Evolutionary conservation across 1,140 invertebrate species (phyloP).

Genomic region (Drosophila asahinai): DNA sequence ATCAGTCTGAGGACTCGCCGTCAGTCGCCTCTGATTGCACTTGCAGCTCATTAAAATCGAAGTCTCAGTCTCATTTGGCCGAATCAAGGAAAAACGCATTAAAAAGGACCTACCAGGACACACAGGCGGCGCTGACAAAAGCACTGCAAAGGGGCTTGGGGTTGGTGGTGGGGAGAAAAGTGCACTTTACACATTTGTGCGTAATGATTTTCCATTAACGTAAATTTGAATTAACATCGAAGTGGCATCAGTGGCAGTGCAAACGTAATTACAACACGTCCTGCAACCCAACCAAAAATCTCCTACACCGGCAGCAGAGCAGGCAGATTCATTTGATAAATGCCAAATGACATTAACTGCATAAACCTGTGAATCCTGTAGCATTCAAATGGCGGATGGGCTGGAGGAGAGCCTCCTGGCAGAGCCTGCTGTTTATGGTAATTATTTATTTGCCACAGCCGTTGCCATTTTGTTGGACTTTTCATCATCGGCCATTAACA

Average conservation of each 20-base stretch:
- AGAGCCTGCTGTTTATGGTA: slow-evolving; percentile 78
- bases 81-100: slow-evolving; percentile 68
- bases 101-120: slow-evolving; percentile 59
- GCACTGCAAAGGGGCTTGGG: slow-evolving; percentile 14
- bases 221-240: slow-evolving; percentile 82
- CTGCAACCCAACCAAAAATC: slow-evolving; percentile 39
- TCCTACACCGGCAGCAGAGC: slow-evolving; percentile 5
- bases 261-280: slow-evolving; percentile 72
- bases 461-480: slow-evolving; percentile 67
- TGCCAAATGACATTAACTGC: slow-evolving; percentile 71
- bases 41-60: slow-evolving; percentile 74
- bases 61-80: slow-evolving; percentile 52
- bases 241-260: slow-evolving; percentile 45
- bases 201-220: slow-evolving; percentile 84
- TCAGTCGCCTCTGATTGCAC: slow-evolving; percentile 45
- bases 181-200: slow-evolving; percentile 82
- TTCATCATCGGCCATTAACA: slow-evolving; percentile 78
- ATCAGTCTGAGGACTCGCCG: slow-evolving; percentile 28
- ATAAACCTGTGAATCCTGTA: slow-evolving; percentile 40
- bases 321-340: slow-evolving; percentile 69
- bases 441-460: slow-evolving; percentile 83
- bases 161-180: slow-evolving; percentile 50
- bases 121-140: slow-evolving; percentile 3
- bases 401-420: slow-evolving; percentile 13
- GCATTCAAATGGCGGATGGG: slow-evolving; percentile 44